These are phyloP conservation scores for Archaeoteleia sp. DNA, from an alignment of 2,888 invertebrate genomes.

Conservation along the genomic window DNA sequence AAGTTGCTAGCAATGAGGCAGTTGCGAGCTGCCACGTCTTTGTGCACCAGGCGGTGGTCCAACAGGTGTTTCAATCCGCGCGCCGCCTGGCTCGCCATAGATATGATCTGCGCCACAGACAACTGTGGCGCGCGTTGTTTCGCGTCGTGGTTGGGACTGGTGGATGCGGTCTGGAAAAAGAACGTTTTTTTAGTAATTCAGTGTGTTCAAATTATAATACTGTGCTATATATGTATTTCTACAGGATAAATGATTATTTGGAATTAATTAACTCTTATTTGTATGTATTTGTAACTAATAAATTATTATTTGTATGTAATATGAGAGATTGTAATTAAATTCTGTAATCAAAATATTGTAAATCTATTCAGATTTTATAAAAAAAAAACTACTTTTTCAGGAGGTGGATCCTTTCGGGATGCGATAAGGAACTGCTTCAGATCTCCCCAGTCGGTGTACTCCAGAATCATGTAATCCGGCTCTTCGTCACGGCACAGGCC, in stretches of 20 bases:
- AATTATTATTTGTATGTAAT: too few species aligned
- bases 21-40: conserved; percentile 94
- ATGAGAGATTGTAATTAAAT: neutral
- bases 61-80: conserved; percentile 88
- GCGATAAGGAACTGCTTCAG: conserved; percentile 91
- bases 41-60: conserved; percentile 86
- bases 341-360: neutral
- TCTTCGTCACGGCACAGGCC: conserved; percentile 90
- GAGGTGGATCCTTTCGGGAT: conserved; percentile 59
- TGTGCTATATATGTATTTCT: too few species aligned
- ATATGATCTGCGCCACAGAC: conserved; percentile 80
- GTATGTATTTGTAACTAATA: too few species aligned
- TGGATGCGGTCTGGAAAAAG: conserved; percentile 28
- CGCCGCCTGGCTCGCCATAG: conserved; percentile 85
- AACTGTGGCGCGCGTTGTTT: conserved; percentile 79
- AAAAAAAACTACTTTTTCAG: conserved; percentile 29
- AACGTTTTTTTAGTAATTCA: too few species aligned
- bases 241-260: too few species aligned
- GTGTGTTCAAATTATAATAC: too few species aligned
- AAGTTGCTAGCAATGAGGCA: conserved; percentile 90
- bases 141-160: conserved; percentile 62
- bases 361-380: neutral
- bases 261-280: too few species aligned
- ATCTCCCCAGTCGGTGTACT: conserved; percentile 97
- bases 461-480: conserved; percentile 91